Evolutionary conservation across 2,797 vertebrate species (phyloP).

Genomic region (Coranthus polyacanthus): DNA sequence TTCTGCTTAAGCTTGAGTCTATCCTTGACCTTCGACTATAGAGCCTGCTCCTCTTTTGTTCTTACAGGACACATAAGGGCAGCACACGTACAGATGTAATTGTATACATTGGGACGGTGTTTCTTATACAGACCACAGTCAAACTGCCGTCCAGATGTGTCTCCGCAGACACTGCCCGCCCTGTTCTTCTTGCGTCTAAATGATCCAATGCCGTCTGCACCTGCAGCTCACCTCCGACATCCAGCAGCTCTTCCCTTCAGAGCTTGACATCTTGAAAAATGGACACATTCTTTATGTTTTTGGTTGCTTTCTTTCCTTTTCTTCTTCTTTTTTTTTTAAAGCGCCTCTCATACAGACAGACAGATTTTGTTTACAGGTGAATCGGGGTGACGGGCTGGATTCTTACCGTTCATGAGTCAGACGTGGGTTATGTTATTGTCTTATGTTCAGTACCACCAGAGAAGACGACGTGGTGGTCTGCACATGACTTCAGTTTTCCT

Average conservation of each 20-base stretch:
- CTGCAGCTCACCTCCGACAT: constrained; percentile 9
- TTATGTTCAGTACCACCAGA: constrained; percentile 66
- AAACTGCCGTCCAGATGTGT: constrained; percentile 70
- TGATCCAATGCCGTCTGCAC: constrained; percentile 24
- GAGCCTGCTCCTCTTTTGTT: too few relatives aligned
- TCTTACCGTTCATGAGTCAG: constrained; percentile 54
- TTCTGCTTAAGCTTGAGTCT: too few relatives aligned
- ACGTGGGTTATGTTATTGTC: constrained; percentile 76
- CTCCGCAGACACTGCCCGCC: constrained; percentile 41
- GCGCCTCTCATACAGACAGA: constrained; percentile 49
- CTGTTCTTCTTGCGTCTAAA: constrained; percentile 25
- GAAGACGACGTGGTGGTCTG: constrained; percentile 76
- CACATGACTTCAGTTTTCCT: constrained; percentile 57
- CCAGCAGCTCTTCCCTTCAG: constrained; percentile 6
- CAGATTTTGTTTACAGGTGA: constrained; percentile 70
- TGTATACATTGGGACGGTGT: constrained; percentile 42
- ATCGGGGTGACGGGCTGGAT: constrained; percentile 44
- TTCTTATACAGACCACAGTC: constrained; percentile 51
- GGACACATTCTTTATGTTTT: constrained; percentile 36
- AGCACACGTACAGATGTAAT: constrained; percentile 1
- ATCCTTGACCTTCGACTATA: too few relatives aligned
- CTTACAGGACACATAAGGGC: constrained; percentile 38
- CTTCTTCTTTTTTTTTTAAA: not conserved
- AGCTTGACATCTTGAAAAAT: constrained; percentile 14
- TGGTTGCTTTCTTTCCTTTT: not conserved